Evolutionary conservation across 2,888 invertebrate genomes (phyloP), one percentile per base, ranked within the genome.

Genomic region (Incurvaria masculella): DNA sequence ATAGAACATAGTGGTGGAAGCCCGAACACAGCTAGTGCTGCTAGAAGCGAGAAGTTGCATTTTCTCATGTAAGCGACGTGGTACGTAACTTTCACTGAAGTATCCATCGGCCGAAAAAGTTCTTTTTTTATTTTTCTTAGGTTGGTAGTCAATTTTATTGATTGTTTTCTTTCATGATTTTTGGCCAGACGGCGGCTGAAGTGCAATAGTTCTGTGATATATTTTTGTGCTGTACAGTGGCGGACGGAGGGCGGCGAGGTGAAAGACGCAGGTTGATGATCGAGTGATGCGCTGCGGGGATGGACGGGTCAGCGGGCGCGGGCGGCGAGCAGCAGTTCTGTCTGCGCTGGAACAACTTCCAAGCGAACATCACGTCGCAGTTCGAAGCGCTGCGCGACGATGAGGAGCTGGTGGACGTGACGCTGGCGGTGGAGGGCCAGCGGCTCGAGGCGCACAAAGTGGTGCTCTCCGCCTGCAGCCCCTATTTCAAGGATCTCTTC

Each of bases 301-400:
- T 79, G 79, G 79, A 79, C 79, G 79, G 79, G 72, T 72, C 79
- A 75, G 33, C 33, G 33, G 79, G 79, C 78, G 78, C 79, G 75
- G 79, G 76, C 70, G 84, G 83, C 71, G 88, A 88, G 79, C 91
- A 91, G 81, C 90, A 90, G 81, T 91, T 90, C 80, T 91, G 91
- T 83, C 84, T 91, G 76, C 84, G 90, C 80, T 91, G 91, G 91
- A 91, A 91, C 81, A 90, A 91, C 82, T 89, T 88, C 81, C 89
- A 89, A 81, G 88, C 89, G 59, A 91, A 91, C 79, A 88, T 91
- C 72, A 88, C 90, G 65, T 87, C 89, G 70, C 90, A 91, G 73
- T 90, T 91, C 80, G 90, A 89, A 79, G 84, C 88, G 65, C 81
- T 91, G 64, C 82, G 91, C 69, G 87, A 88, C 79, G 88, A 88